Evolutionary conservation across 1,140 invertebrate genomes (phyloP).

Genomic region (Laupala kohalensis): DNA sequence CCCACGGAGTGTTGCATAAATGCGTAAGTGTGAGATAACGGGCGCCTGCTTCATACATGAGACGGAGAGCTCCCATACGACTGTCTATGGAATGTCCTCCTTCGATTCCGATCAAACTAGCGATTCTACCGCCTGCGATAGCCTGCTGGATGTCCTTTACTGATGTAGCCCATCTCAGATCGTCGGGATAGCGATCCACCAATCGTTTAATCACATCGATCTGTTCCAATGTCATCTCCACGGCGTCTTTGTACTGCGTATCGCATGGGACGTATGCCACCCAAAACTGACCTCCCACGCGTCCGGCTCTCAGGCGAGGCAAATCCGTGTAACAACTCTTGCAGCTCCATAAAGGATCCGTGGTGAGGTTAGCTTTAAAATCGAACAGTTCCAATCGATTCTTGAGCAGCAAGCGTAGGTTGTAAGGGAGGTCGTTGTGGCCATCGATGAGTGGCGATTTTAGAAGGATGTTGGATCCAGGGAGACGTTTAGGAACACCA

Average conservation of each 20-base stretch:
- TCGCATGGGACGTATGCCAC: conserved; percentile 46
- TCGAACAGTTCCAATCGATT: conserved; percentile 25
- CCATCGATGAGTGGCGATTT: too few species aligned
- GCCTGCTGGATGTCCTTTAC: conserved; percentile 50
- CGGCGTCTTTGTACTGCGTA: conserved; percentile 53
- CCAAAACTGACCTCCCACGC: conserved; percentile 54
- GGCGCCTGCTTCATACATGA: conserved; percentile 54
- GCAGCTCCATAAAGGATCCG: conserved; percentile 7
- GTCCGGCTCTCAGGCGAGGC: conserved; percentile 35
- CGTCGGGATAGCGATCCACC: conserved; percentile 31
- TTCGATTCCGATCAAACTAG: conserved; percentile 72
- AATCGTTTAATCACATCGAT: conserved; percentile 62
- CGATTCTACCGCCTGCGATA: conserved; percentile 60
- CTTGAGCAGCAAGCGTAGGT: conserved; percentile 26
- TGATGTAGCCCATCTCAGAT: conserved; percentile 31
- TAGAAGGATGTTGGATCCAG: too few species aligned
- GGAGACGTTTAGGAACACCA: too few species aligned
- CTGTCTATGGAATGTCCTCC: conserved; percentile 60
- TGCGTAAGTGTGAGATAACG: conserved; percentile 69
- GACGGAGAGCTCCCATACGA: conserved; percentile 49
- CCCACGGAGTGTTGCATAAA: conserved; percentile 64
- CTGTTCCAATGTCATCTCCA: conserved; percentile 60
- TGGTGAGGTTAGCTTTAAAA: conserved; percentile 14
- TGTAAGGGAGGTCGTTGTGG: conserved; percentile 37
- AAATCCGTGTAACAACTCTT: conserved; percentile 38